Evolutionary conservation across 2,888 invertebrate genomes (phyloP), one percentile per base, ranked within the genome.

Genomic region (Steromphala cineraria): DNA sequence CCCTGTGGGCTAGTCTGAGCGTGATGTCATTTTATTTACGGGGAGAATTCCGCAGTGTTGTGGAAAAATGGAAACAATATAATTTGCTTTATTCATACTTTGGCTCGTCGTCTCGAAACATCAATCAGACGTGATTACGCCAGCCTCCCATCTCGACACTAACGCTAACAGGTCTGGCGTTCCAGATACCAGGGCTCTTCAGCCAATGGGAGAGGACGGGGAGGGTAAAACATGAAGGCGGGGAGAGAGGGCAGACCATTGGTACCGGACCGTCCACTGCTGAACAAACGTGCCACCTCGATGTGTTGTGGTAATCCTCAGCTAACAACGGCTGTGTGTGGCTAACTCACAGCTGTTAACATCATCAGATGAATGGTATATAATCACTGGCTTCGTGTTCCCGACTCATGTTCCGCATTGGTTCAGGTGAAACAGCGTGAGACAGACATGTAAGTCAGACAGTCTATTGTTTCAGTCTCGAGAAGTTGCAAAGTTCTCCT

Each of bases 201-300:
- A 71, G 71, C 71, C 71, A 71, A 71, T 71, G 36, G 36, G 71
- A 31, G 40, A 10, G 4, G 3, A 19, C 28, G 19, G 71, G 40
- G 71, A 71, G 71, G 71, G 36, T 71, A 71, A 71, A 71, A 71
- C 31, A 2, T 31, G 19, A 19, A 71, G 71, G 71, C 71, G 71
- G 71, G 40, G 71, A 36, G 71, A 31, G 40, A 10, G 15, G 36
- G 71, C 62, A 28, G 36, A 19, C 17, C 28, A 36, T 71, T 71
- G 36, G 19, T 36, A 40, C 40, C 71, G 13, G 31, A 31, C n/a
- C 36, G 71, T 71, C 71, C 24, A 40, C n/a, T 10, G 31, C 28
- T 36, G 36, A 31, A 36, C 31, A 31, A 7, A 36, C 19, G 31
- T 15, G 36, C 17, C 19, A 13, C 36, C 2, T 31, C 31, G 36